phyloP scores from a whole-genome alignment of 2,113 vertebrate species.

The Calypte anna region DNA sequence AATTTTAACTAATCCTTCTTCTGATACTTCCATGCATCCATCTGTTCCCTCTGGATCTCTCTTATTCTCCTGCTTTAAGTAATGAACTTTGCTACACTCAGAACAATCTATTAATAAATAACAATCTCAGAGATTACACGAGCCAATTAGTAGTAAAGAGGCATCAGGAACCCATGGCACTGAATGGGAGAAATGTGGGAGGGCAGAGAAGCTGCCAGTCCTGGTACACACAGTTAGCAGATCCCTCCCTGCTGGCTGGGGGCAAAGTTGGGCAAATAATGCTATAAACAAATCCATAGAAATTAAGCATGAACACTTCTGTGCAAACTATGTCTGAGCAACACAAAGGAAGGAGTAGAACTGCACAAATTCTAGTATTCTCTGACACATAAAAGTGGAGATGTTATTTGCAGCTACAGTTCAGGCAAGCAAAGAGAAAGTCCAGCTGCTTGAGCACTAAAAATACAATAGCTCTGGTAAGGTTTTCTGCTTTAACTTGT shows the following conservation, averaged over 20 bases:
- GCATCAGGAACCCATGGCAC: neutral
- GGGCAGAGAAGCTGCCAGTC: neutral
- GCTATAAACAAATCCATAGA: neutral
- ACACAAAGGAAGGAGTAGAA: neutral
- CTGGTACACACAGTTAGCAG: neutral
- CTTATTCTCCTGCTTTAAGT: slow-evolving; percentile 57
- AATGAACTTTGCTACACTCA: slow-evolving; percentile 49
- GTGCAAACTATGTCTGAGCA: neutral
- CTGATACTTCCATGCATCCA: slow-evolving; percentile 23
- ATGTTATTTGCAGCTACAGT: neutral
- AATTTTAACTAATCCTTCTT: slow-evolving; percentile 63
- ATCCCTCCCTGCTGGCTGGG: neutral
- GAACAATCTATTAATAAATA: slow-evolving; percentile 74
- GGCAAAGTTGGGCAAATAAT: neutral
- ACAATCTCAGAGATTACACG: slow-evolving; percentile 45
- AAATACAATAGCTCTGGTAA: fast-evolving
- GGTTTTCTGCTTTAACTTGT: neutral
- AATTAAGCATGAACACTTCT: neutral
- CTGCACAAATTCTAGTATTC: too few species aligned
- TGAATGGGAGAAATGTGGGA: neutral
- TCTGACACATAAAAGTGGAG: neutral
- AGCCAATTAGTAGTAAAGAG: slow-evolving; percentile 52
- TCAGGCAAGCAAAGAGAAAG: neutral
- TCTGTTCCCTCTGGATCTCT: slow-evolving; percentile 59
- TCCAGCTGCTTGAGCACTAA: neutral